Base-by-base conservation (phyloP, 2,888 invertebrate species). In the Urechis unicinctus region DNA sequence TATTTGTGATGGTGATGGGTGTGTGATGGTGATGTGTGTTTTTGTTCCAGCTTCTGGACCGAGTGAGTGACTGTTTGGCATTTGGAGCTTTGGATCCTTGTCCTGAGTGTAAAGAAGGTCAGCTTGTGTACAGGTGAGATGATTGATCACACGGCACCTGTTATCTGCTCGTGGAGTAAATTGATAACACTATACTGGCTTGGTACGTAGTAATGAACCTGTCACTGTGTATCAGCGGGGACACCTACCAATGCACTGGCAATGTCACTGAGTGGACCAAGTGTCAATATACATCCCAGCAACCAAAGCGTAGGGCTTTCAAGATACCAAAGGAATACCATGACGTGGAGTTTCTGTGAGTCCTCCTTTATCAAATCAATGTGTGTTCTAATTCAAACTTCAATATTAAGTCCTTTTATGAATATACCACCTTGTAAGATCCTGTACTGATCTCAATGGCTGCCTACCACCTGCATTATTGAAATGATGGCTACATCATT, bases 241-340 rank as follows among this genome's bases (percentile, higher is more conserved):
- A 84, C 57, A 89, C 90, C 3, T 98, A 97, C 74, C 83, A 85
- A 61, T 98, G 97, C 75, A 84, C 83, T 61, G 93, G 93, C 29
- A 81, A 87, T 72, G 67, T 89, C 31, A 87, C 86, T 13, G 94
- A 92, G 72, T 97, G 93, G 92, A 87, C 89, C 0, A 90, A 89
- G 77, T 97, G 97, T 76, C 82, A 84, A 53, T 83, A 85, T 67
- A 75, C 85, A 3, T 83, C 85, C 0, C 85, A 85, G 66, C 84
- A 85, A 44, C 96, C 96, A 0, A 81, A 85, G 60, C 82, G 94
- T 57, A 81, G 71, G 4, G 78, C 84, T 5, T 89, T 93, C 73
- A 81, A 79, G 64, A 77, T 95, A 21, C 88, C 92, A 0, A 68
- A 78, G 0, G 81, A 82, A 0, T 80, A 86, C 22, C 83, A 84